These are phyloP conservation scores for Serrognathus titanus DNA, from an alignment of 2,888 invertebrate genomes.

Conservation along the genomic window DNA sequence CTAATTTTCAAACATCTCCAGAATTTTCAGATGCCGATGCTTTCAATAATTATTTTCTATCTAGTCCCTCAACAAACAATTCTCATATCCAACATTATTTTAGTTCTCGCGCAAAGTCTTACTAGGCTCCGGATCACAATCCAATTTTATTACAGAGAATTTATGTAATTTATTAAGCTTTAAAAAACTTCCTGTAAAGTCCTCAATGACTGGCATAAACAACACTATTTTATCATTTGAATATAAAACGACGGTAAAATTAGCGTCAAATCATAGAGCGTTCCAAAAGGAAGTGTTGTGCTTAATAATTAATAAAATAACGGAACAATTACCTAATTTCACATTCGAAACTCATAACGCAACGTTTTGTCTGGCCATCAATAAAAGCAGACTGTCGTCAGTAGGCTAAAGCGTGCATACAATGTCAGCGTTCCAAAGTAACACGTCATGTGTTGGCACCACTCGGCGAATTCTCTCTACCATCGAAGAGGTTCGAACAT, in stretches of 20 bases:
- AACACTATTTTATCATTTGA: not conserved
- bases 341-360: constrained; percentile 3
- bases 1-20: too few relatives aligned
- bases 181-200: not conserved
- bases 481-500: constrained; percentile 37
- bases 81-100: too few relatives aligned
- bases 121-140: constrained; percentile 26
- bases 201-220: not conserved
- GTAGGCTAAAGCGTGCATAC: constrained; percentile 12
- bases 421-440: constrained; percentile 39
- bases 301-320: constrained; percentile 6
- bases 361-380: constrained; percentile 14
- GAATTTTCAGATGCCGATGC: too few relatives aligned
- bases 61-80: too few relatives aligned
- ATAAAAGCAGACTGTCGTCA: constrained; percentile 3
- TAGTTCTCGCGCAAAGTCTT: too few relatives aligned
- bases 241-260: not conserved
- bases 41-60: too few relatives aligned
- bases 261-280: not conserved
- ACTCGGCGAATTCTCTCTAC: constrained; percentile 19
- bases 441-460: constrained; percentile 31
- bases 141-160: constrained; percentile 19
- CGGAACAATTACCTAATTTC: not conserved
- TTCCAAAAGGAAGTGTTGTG: not conserved
- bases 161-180: not conserved